phyloP scores from a whole-genome alignment of 1,140 invertebrate genomes.

The Brachionus sp. region DNA sequence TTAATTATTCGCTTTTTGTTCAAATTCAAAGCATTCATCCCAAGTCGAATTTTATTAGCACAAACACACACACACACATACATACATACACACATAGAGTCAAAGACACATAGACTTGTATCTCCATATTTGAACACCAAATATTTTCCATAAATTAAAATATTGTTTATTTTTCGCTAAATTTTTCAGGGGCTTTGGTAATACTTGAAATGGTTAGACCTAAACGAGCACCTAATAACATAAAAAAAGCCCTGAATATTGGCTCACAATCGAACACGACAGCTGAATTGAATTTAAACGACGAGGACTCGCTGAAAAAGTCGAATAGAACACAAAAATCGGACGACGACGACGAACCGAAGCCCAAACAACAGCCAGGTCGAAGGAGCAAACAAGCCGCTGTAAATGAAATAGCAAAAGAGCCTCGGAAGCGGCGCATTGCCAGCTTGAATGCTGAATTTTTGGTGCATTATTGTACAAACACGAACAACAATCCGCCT shows the following conservation, averaged over 20 bases:
- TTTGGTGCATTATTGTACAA: conserved; percentile 28
- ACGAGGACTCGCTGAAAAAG: conserved; percentile 33
- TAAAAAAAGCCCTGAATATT: neutral
- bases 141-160: conserved; percentile 6
- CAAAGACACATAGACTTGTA: conserved; percentile 41
- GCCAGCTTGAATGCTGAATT: conserved; percentile 16
- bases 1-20: conserved; percentile 4
- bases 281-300: conserved; percentile 15
- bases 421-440: conserved; percentile 22
- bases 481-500: neutral
- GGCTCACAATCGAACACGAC: conserved; percentile 12
- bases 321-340: neutral
- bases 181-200: neutral
- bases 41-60: neutral
- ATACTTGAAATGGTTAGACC: conserved; percentile 33
- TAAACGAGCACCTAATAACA: conserved; percentile 37
- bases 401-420: neutral
- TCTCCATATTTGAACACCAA: conserved; percentile 39
- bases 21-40: neutral
- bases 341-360: neutral
- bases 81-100: neutral
- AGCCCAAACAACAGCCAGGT: neutral
- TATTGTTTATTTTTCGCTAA: conserved; percentile 31
- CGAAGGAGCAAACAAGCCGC: neutral
- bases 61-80: neutral